These are phyloP conservation scores for Phengaris arion DNA, from an alignment of 2,888 invertebrate species.

Conservation along the genomic window DNA sequence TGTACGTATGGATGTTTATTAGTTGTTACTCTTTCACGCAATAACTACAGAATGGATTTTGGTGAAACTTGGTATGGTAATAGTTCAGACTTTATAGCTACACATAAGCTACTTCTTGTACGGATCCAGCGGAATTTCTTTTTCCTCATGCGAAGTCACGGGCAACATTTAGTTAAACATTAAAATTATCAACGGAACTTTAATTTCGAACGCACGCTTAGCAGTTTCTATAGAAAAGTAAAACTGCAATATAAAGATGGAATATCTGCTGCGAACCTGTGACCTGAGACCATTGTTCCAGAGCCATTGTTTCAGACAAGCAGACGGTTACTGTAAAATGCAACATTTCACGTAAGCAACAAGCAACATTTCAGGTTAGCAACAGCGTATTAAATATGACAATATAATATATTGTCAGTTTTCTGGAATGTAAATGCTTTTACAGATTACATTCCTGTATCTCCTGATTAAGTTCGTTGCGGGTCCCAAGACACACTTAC, in stretches of 20 bases:
- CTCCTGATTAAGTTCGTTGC: no score
- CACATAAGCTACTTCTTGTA: no score
- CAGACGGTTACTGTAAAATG: background rate
- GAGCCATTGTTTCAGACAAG: constrained; percentile 21
- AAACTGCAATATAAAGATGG: background rate
- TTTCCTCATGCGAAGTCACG: no score
- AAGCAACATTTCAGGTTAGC: background rate
- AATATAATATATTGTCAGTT: background rate
- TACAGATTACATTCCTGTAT: no score
- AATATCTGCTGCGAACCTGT: constrained; percentile 6
- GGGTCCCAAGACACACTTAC: no score
- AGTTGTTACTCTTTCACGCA: no score
- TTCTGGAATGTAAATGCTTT: background rate
- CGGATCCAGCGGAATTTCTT: no score
- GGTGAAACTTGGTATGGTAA: background rate
- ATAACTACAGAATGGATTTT: no score
- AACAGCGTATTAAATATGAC: background rate
- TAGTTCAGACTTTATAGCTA: no score
- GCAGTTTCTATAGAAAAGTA: background rate
- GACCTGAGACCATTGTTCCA: constrained; percentile 11
- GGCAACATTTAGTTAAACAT: background rate
- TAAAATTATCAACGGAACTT: background rate
- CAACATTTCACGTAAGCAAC: background rate
- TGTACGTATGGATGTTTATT: no score
- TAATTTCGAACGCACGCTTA: background rate